phyloP scores from a whole-genome alignment of 1,140 invertebrate species.

The Melanaphis sacchari region DNA sequence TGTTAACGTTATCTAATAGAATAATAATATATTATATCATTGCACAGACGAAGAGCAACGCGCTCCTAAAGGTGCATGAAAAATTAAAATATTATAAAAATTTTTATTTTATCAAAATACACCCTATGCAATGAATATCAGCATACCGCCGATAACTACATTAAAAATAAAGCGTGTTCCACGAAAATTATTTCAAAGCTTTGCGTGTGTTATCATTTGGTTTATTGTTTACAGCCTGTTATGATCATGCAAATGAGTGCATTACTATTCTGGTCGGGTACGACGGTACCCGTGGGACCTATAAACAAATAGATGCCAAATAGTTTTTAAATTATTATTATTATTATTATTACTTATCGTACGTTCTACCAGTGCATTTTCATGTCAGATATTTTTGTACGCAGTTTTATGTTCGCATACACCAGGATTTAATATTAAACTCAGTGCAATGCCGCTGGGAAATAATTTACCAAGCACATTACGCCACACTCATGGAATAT shows the following conservation, averaged over 20 bases:
- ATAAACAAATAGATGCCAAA: slow-evolving; percentile 55
- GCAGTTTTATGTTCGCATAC: neutral
- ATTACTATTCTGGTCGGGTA: slow-evolving; percentile 18
- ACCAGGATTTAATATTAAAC: neutral
- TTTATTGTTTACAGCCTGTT: neutral
- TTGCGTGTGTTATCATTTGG: neutral
- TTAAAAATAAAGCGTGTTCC: neutral
- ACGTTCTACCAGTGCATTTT: neutral
- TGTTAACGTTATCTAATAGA: neutral
- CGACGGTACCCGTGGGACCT: slow-evolving; percentile 39
- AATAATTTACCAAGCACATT: neutral
- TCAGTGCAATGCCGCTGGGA: neutral
- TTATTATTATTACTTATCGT: slow-evolving; percentile 23
- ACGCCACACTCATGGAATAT: neutral
- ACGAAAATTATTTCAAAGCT: slow-evolving; percentile 3
- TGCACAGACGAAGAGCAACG: too few relatives aligned
- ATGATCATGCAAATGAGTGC: slow-evolving; percentile 11
- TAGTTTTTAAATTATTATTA: slow-evolving; percentile 40
- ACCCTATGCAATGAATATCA: too few relatives aligned
- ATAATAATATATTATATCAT: neutral
- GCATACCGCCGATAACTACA: neutral
- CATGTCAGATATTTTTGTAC: neutral
- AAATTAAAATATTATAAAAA: neutral
- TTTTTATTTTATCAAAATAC: too few relatives aligned
- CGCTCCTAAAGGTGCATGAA: neutral